These are phyloP conservation scores for Phalacrocorax aristotelis DNA, from an alignment of 2,113 vertebrate species.

Conservation along the genomic window DNA sequence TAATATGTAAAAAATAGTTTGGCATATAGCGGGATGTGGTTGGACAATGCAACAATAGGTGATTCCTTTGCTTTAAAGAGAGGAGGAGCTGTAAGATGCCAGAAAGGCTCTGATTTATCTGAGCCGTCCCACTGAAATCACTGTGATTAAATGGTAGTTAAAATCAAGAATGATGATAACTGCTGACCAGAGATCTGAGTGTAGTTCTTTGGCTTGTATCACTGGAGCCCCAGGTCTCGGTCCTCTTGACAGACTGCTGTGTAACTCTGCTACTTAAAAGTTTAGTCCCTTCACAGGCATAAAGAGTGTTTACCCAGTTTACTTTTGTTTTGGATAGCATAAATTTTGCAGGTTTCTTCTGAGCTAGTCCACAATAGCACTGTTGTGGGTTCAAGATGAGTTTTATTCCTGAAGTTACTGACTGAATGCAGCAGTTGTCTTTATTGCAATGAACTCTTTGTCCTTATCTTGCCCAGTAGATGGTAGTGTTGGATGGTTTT, in stretches of 20 bases:
- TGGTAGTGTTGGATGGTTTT: constrained; percentile 76
- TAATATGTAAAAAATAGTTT: neutral
- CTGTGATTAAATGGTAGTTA: neutral
- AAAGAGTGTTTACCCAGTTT: neutral
- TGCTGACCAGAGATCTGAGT: neutral
- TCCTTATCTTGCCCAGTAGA: constrained; percentile 78
- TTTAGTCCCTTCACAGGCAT: neutral
- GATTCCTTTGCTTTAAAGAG: neutral
- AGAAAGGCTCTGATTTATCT: neutral
- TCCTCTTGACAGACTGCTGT: neutral
- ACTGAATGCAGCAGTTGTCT: neutral
- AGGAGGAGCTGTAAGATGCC: neutral
- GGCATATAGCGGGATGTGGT: neutral
- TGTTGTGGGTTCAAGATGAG: neutral
- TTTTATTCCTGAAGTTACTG: neutral
- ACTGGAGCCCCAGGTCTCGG: neutral
- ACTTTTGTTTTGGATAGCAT: neutral
- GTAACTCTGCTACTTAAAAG: neutral
- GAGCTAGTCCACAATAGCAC: neutral
- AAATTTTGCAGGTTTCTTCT: neutral
- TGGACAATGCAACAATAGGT: neutral
- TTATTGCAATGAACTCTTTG: constrained; percentile 21
- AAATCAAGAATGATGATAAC: neutral
- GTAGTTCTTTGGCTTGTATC: neutral
- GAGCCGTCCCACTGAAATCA: neutral